Conservation (phyloP, 2,888 invertebrate genomes). For the Dendrolimus houi region DNA sequence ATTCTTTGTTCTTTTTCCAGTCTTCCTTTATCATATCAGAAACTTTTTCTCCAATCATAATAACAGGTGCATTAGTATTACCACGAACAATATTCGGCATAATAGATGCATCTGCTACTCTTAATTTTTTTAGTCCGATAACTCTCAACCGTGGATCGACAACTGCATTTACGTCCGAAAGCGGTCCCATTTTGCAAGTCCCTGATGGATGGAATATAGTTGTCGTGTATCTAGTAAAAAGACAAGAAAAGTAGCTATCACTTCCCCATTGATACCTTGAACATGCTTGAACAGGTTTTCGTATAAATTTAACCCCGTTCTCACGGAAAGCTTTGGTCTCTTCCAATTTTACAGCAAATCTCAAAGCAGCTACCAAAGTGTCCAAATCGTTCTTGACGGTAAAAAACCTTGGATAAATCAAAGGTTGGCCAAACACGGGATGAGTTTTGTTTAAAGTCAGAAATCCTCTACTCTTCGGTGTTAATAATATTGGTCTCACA, state of each 20-base stretch:
- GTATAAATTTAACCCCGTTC: constrained; percentile 71
- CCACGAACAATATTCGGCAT: constrained; percentile 88
- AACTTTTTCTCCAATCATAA: constrained; percentile 86
- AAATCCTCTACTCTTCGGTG: constrained; percentile 78
- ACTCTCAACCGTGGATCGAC: constrained; percentile 47
- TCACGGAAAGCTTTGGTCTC: constrained; percentile 72
- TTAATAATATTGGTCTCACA: constrained; percentile 77
- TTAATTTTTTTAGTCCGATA: constrained; percentile 55
- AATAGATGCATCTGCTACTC: constrained; percentile 87
- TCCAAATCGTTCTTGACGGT: constrained; percentile 77
- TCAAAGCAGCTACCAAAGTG: constrained; percentile 77
- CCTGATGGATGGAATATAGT: constrained; percentile 68
- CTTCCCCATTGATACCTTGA: constrained; percentile 69
- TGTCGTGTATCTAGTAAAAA: constrained; percentile 76
- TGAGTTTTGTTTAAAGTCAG: constrained; percentile 79
- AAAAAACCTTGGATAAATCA: constrained; percentile 82
- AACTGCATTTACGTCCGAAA: constrained; percentile 47
- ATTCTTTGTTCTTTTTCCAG: constrained; percentile 34
- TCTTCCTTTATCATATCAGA: constrained; percentile 54
- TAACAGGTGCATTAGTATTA: constrained; percentile 88
- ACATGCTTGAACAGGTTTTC: constrained; percentile 75
- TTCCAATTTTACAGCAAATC: constrained; percentile 73
- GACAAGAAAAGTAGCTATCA: constrained; percentile 80
- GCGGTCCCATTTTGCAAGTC: constrained; percentile 58
- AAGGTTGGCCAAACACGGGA: constrained; percentile 80